Conservation (phyloP, 2,113 vertebrate species). For the Phyllopteryx taeniolatus region DNA sequence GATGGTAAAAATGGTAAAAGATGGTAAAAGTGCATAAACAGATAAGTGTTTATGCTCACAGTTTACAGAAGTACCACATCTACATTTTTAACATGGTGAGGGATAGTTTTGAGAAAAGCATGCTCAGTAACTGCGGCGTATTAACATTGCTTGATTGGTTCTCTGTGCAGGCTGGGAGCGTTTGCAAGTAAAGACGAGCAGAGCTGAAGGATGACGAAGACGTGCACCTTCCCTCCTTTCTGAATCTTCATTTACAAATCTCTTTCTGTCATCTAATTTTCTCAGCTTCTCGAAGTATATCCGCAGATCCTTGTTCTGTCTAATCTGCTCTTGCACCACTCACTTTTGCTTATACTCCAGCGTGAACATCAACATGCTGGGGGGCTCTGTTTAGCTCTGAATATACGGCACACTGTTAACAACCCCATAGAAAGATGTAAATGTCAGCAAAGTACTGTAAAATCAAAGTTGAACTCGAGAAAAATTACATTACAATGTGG, state of each 20-base stretch:
- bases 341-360: constrained; percentile 32
- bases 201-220: constrained; percentile 22
- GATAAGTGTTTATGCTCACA: background rate
- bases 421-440: background rate
- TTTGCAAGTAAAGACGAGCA: constrained; percentile 2
- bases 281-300: constrained; percentile 29
- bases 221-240: constrained; percentile 16
- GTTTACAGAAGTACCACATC: background rate
- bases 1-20: too few relatives aligned
- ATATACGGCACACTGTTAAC: constrained; percentile 7
- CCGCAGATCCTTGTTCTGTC: constrained; percentile 36
- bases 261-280: constrained; percentile 34
- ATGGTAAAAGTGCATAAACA: constrained; percentile 1
- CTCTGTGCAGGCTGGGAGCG: constrained; percentile 13
- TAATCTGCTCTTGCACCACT: constrained; percentile 41
- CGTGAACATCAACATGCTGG: constrained; percentile 35
- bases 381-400: constrained; percentile 13
- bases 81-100: background rate
- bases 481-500: background rate
- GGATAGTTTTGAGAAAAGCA: background rate
- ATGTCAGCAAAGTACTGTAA: background rate
- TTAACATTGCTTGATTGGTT: background rate
- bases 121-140: constrained; percentile 13
- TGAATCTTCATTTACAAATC: constrained; percentile 48
- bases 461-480: background rate